phyloP scores from a whole-genome alignment of 1,140 invertebrate species.

The Sipha flava region DNA sequence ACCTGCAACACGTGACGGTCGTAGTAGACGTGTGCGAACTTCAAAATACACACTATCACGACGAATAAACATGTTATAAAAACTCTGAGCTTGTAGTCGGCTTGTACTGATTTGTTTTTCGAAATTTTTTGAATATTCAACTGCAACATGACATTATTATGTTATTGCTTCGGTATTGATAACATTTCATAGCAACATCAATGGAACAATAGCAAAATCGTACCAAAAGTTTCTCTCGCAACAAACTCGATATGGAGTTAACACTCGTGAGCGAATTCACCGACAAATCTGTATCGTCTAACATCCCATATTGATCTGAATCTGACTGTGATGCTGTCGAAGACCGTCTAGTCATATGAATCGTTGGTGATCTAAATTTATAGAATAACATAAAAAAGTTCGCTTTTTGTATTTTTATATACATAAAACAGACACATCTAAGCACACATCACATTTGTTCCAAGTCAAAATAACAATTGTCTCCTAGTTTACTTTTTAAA shows the following conservation, averaged over 20 bases:
- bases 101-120: conserved; percentile 49
- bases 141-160: conserved; percentile 40
- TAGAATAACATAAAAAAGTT: no score
- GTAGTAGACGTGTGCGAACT: conserved; percentile 73
- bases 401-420: no score
- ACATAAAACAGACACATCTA: no score
- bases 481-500: no score
- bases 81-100: conserved; percentile 58
- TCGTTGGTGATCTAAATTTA: conserved; percentile 40
- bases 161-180: no score
- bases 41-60: conserved; percentile 67
- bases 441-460: no score
- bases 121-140: conserved; percentile 49
- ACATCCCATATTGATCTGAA: conserved; percentile 16
- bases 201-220: conserved; percentile 19
- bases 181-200: no score
- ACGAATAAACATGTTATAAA: conserved; percentile 74
- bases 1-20: conserved; percentile 62
- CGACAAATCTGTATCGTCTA: conserved; percentile 44
- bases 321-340: conserved; percentile 42
- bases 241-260: conserved; percentile 69
- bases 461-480: no score
- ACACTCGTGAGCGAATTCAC: conserved; percentile 70
- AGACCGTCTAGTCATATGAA: conserved; percentile 45
- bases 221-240: conserved; percentile 72